Conservation (phyloP, 2,113 vertebrate species). For the Zeus faber region DNA sequence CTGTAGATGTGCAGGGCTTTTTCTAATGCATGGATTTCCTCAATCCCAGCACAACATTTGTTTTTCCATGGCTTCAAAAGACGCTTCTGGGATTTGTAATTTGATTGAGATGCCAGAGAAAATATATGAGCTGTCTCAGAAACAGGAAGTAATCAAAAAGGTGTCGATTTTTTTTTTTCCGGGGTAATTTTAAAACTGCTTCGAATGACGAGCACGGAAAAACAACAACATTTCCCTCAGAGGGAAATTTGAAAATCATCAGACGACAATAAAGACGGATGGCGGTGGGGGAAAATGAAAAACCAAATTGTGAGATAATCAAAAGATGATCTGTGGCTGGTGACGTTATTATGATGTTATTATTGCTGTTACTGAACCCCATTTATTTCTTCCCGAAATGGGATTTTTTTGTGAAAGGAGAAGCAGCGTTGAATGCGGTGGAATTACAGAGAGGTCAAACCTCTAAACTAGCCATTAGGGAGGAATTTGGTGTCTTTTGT, state of each 20-base stretch:
- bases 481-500: no score
- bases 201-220: conserved; percentile 12
- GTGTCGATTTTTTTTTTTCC: no score
- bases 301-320: conserved; percentile 46
- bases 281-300: conserved; percentile 32
- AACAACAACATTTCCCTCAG: conserved; percentile 34
- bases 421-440: no score
- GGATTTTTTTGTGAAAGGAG: no score
- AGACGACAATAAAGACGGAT: conserved; percentile 36
- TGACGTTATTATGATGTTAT: conserved; percentile 49
- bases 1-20: background rate
- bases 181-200: conserved; percentile 22
- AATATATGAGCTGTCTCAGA: no score
- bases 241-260: conserved; percentile 51
- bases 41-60: no score
- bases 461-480: no score
- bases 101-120: no score
- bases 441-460: no score
- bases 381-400: conserved; percentile 42
- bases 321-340: conserved; percentile 35
- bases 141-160: no score
- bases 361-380: conserved; percentile 39
- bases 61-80: no score
- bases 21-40: background rate
- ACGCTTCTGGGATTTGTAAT: no score